Evolutionary conservation across 2,888 invertebrate species (phyloP), one percentile per base, ranked within the genome.

Genomic region (Lomographa bimaculata): DNA sequence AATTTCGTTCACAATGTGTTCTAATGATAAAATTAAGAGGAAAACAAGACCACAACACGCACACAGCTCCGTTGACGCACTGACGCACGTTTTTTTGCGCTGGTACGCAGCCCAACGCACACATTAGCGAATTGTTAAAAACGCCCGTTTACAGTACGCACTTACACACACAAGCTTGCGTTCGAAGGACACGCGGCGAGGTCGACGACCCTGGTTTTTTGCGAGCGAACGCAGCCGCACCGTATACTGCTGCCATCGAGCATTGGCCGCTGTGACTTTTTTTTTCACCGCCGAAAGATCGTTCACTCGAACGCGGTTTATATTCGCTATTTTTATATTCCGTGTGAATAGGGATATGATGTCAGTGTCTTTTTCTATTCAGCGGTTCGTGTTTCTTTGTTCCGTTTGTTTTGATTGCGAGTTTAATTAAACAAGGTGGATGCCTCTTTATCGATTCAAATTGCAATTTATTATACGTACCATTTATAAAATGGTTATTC

Each of bases 111-210:
- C 66, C 72, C 61, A 58, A 72, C 76, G 66, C 76, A 74, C 75
- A 69, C 77, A 50, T 37, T 35, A 60, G 56, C 64, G 60, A 60
- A 61, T 46, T 55, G 54, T 55, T 53, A 69, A 74, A 75, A 74
- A 78, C 75, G 65, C 18, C 65, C 65, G 62, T 23, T 36, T 33
- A 41, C 21, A 11, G 8, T 18, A 41, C 54, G 73, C 80, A 79
- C 79, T 72, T 64, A 77, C 82, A 55, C 79, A 80, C 79, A 81
- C 79, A 64, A 23, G 44, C 62, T 47, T 32, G 9, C 57, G 56
- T 51, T 59, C 87, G 87, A 87, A 87, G 87, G 87, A 86, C 87
- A 86, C 82, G 80, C 70, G 64, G 83, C 62, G 71, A 71, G 84
- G 79, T 83, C 79, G 67, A 77, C 71, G 75, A 85, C 85, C 84